phyloP scores from a whole-genome alignment of 2,888 invertebrate genomes.

The Mythimna lalbum region DNA sequence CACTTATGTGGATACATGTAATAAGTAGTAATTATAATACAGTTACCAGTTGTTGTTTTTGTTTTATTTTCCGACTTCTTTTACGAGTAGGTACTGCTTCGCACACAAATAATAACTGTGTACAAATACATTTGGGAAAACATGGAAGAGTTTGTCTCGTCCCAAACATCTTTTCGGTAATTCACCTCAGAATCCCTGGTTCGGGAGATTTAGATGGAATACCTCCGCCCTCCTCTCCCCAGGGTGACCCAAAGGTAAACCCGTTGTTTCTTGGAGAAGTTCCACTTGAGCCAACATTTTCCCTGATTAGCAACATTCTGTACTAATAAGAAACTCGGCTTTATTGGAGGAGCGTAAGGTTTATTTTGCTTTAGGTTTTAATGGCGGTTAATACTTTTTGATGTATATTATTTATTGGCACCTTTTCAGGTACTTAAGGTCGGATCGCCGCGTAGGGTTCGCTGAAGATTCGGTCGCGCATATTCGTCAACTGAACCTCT shows the following conservation, averaged over 20 bases:
- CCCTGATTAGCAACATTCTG: conserved; percentile 60
- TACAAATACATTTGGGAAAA: conserved; percentile 66
- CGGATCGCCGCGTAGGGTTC: conserved; percentile 81
- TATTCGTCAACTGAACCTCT: conserved; percentile 78
- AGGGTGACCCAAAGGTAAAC: conserved; percentile 86
- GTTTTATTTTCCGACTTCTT: conserved; percentile 3
- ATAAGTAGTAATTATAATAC: not conserved
- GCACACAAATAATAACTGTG: conserved; percentile 46
- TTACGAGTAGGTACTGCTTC: conserved; percentile 9
- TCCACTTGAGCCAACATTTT: conserved; percentile 68
- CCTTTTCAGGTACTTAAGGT: conserved; percentile 88
- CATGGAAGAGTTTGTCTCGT: conserved; percentile 70
- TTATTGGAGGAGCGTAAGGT: conserved; percentile 53
- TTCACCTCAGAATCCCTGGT: conserved; percentile 84
- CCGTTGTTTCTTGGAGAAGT: conserved; percentile 87
- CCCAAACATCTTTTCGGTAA: conserved; percentile 84
- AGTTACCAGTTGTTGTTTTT: not conserved
- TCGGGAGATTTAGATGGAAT: conserved; percentile 86
- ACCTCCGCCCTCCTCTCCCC: conserved; percentile 81
- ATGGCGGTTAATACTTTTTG: conserved; percentile 67
- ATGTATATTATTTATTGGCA: conserved; percentile 81
- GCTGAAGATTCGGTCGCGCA: conserved; percentile 77
- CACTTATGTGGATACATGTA: not conserved
- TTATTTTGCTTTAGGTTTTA: conserved; percentile 41
- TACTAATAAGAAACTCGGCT: conserved; percentile 51